Percentiles rank a stretch among this genome's conserved stretches.
Evolutionary conservation across 92 coral and sea anemone species (phyloP).

Genomic region (Heliopora coerulea): DNA sequence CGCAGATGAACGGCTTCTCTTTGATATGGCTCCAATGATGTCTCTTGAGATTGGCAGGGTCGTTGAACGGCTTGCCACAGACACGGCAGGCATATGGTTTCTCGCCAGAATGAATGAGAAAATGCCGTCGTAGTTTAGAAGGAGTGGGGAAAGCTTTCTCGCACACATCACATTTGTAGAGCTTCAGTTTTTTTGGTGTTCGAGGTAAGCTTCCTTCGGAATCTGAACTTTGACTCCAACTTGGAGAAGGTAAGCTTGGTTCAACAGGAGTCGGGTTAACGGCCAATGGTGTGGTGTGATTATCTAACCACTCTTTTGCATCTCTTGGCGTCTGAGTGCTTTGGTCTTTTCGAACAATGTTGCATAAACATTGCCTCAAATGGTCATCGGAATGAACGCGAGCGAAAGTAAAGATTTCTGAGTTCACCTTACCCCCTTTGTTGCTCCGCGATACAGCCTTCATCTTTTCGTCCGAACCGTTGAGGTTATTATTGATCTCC

Average conservation of each 20-base stretch:
- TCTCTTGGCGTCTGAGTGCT: conserved; percentile 18
- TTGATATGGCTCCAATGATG: conserved; percentile 44
- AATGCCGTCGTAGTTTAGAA: conserved; percentile 40
- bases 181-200: conserved; percentile 25
- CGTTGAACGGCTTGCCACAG: conserved; percentile 38
- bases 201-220: conserved; percentile 38
- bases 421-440: background rate
- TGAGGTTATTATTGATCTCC: conserved; percentile 26
- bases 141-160: conserved; percentile 35
- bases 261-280: conserved; percentile 7
- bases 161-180: conserved; percentile 19
- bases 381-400: background rate
- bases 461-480: conserved; percentile 23
- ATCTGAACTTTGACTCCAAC: conserved; percentile 28
- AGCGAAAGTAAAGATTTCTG: conserved; percentile 22
- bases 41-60: conserved; percentile 40
- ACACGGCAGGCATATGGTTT: conserved; percentile 39
- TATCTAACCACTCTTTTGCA: conserved; percentile 11
- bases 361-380: conserved; percentile 25
- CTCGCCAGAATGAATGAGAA: conserved; percentile 39
- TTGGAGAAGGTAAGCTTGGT: conserved; percentile 22
- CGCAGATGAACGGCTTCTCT: conserved; percentile 37
- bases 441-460: conserved; percentile 13
- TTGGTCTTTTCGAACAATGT: conserved; percentile 27
- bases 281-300: conserved; percentile 16